Conservation (phyloP, 2,797 vertebrate genomes). For the Rhadinocentrus ornatus region DNA sequence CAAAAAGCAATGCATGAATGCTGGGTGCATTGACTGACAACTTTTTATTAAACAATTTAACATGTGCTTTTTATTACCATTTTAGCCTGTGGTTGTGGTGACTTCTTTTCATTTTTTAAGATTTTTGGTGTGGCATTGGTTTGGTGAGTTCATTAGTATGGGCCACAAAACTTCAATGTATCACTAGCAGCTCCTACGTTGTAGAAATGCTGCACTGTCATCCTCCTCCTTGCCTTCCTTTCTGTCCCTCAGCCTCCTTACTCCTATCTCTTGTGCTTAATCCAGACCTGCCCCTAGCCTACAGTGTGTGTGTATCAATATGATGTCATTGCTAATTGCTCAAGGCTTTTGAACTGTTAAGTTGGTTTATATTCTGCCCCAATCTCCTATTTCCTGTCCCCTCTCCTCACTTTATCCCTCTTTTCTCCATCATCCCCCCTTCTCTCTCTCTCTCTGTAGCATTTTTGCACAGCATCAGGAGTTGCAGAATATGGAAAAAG, state of each 20-base stretch:
- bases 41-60: too few species aligned
- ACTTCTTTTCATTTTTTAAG: constrained; percentile 16
- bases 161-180: constrained; percentile 51
- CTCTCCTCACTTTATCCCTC: constrained; percentile 38
- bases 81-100: constrained; percentile 36
- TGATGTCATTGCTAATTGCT: constrained; percentile 71
- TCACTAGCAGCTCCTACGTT: constrained; percentile 45
- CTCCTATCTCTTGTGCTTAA: constrained; percentile 31
- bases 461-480: constrained; percentile 63
- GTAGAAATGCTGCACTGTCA: constrained; percentile 74
- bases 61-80: neutral
- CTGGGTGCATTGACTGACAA: neutral
- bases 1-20: constrained; percentile 5
- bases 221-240: constrained; percentile 42
- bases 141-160: constrained; percentile 50
- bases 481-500: constrained; percentile 80
- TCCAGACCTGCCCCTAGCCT: constrained; percentile 46
- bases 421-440: constrained; percentile 36
- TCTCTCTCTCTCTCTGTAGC: constrained; percentile 26
- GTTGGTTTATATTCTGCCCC: constrained; percentile 56
- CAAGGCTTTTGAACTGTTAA: constrained; percentile 52
- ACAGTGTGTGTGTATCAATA: constrained; percentile 35
- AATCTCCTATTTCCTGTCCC: constrained; percentile 31
- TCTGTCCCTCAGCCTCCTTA: constrained; percentile 30
- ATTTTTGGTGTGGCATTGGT: constrained; percentile 37